phyloP scores from a whole-genome alignment of 2,888 invertebrate genomes.

The Sphaeridia pumilis region DNA sequence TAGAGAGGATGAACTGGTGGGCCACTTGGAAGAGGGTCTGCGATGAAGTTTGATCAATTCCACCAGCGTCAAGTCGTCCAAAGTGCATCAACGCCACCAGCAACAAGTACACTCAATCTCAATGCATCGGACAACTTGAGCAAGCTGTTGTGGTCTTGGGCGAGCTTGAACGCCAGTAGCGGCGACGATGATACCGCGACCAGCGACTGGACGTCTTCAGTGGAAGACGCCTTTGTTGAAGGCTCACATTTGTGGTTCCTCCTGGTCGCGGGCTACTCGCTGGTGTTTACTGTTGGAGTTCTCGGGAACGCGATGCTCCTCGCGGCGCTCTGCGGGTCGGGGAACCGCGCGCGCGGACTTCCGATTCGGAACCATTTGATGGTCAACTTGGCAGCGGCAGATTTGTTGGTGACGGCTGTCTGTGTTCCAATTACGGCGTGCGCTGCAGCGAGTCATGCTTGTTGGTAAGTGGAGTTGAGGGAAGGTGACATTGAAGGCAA shows the following conservation, averaged over 20 bases:
- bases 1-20: no score
- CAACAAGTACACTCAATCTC: no score
- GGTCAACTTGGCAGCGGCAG: conserved; percentile 63
- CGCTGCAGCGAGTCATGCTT: conserved; percentile 39
- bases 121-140: no score
- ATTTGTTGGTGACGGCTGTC: conserved; percentile 62
- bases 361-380: conserved; percentile 54
- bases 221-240: conserved; percentile 34
- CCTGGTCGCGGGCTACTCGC: conserved; percentile 33
- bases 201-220: conserved; percentile 17
- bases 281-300: conserved; percentile 39
- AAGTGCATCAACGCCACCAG: no score
- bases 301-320: conserved; percentile 56
- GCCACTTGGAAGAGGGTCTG: no score
- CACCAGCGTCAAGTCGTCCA: no score
- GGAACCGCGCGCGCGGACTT: conserved; percentile 51
- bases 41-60: no score
- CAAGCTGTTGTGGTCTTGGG: no score
- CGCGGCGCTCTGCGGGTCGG: conserved; percentile 47
- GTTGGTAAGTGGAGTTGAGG: no score
- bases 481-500: no score
- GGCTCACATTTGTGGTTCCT: conserved; percentile 35
- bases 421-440: conserved; percentile 59
- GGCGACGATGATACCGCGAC: no score
- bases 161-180: no score